Evolutionary conservation across 2,888 invertebrate species (phyloP).

Genomic region (Cepaea hortensis): DNA sequence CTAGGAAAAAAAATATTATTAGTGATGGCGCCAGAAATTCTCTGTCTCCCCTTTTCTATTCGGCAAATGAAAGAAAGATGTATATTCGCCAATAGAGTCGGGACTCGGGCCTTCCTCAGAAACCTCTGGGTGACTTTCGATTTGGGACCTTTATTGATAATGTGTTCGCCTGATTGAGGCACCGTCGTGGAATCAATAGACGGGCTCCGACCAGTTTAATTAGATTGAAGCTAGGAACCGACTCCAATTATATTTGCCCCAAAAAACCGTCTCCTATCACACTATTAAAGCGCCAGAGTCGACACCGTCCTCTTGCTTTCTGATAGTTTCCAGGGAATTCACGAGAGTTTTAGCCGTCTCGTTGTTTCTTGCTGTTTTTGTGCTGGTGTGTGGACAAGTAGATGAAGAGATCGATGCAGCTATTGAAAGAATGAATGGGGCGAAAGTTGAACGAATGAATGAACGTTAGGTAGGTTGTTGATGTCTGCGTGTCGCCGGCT

Average conservation of each 20-base stretch:
- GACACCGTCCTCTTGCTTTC: not conserved
- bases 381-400: constrained; percentile 3
- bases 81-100: constrained; percentile 42
- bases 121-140: constrained; percentile 49
- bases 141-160: constrained; percentile 53
- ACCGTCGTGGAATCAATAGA: constrained; percentile 53
- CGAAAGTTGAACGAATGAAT: not conserved
- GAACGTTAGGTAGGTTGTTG: not conserved
- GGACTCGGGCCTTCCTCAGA: constrained; percentile 15
- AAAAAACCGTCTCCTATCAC: constrained; percentile 33
- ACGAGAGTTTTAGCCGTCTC: not conserved
- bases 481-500: not conserved
- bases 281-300: constrained; percentile 36
- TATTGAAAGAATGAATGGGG: constrained; percentile 18
- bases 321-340: constrained; percentile 13
- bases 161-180: constrained; percentile 53
- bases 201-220: constrained; percentile 55
- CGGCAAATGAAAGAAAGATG: constrained; percentile 46
- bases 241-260: constrained; percentile 56
- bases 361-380: constrained; percentile 18
- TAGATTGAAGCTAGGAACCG: constrained; percentile 54
- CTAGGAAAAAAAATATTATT: constrained; percentile 29
- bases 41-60: constrained; percentile 27
- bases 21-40: constrained; percentile 38
- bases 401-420: constrained; percentile 22